Evolutionary conservation across 37 sponge, comb jelly and placozoan species (phyloP).

Genomic region (Cliona cf. orientalis): DNA sequence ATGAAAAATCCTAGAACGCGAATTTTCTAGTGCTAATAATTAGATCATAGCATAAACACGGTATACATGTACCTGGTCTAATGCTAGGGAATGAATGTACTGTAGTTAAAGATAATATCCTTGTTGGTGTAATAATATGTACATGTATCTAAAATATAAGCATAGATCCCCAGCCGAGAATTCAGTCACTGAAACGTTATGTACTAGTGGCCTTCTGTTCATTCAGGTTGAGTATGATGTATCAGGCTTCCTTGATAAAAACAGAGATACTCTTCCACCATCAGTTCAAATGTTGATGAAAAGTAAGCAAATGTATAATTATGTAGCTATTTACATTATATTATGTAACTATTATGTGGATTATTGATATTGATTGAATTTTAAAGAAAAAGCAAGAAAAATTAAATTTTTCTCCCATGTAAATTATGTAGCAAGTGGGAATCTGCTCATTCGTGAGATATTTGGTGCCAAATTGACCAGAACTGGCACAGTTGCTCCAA

Average conservation of each 20-base stretch:
- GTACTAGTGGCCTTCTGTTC: too few relatives aligned
- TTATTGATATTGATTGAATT: not conserved
- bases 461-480: conserved; percentile 46
- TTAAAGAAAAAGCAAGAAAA: not conserved
- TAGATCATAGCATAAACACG: too few relatives aligned
- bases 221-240: conserved; percentile 77
- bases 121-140: not conserved
- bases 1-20: too few relatives aligned
- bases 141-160: too few relatives aligned
- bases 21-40: too few relatives aligned
- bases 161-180: too few relatives aligned
- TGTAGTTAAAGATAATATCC: not conserved
- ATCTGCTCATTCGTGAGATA: conserved; percentile 57
- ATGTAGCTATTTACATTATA: not conserved
- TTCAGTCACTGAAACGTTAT: too few relatives aligned
- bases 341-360: too few relatives aligned
- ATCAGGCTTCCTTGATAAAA: conserved; percentile 86
- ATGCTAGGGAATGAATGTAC: not conserved
- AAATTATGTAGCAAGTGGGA: conserved; percentile 56
- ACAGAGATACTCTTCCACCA: conserved; percentile 72
- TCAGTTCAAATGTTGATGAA: conserved; percentile 22
- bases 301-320: not conserved
- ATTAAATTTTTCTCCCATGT: not conserved
- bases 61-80: too few relatives aligned
- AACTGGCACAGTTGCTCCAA: conserved; percentile 61